phyloP scores from a whole-genome alignment of 2,888 invertebrate species.

The Hemithea aestivaria region DNA sequence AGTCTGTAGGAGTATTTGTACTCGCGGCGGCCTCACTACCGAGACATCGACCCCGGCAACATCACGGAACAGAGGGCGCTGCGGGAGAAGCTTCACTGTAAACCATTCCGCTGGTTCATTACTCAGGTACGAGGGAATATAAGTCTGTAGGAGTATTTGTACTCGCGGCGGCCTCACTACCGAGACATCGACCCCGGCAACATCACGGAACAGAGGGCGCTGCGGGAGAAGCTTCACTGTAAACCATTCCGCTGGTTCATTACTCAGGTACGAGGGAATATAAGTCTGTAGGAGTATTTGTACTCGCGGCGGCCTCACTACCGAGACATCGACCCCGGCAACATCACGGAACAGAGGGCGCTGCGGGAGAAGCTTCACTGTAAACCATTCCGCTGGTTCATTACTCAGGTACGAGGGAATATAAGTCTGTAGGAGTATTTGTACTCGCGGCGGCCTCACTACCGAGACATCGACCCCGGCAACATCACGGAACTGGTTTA shows the following conservation, averaged over 20 bases:
- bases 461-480: constrained; percentile 86
- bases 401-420: constrained; percentile 85
- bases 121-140: constrained; percentile 82
- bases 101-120: constrained; percentile 97
- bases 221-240: constrained; percentile 88
- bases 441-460: constrained; percentile 88
- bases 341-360: constrained; percentile 86
- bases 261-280: constrained; percentile 82
- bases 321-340: constrained; percentile 86
- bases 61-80: constrained; percentile 86
- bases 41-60: constrained; percentile 88
- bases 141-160: constrained; percentile 89
- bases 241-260: constrained; percentile 98
- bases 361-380: constrained; percentile 88
- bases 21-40: constrained; percentile 86
- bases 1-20: constrained; percentile 91
- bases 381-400: constrained; percentile 97
- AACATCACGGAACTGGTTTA: constrained; percentile 89
- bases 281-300: constrained; percentile 86
- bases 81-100: constrained; percentile 88
- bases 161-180: constrained; percentile 88
- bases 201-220: constrained; percentile 85
- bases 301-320: constrained; percentile 90
- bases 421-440: too few species aligned
- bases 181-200: constrained; percentile 88